Conservation (phyloP, 2,113 vertebrate species). For the Mustela nigripes region DNA sequence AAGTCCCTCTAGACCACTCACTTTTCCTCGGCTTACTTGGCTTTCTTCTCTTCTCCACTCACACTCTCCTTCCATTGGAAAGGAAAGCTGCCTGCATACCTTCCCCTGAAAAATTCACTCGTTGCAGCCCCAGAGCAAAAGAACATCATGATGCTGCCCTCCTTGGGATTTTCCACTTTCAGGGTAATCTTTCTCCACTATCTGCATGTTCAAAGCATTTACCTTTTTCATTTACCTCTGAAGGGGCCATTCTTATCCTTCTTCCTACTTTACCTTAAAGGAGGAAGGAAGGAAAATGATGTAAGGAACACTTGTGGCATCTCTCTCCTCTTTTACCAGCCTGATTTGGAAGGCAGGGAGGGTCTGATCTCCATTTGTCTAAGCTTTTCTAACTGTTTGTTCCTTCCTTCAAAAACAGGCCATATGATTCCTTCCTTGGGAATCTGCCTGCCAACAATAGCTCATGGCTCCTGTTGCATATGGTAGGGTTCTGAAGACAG, state of each 20-base stretch:
- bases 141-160: background rate
- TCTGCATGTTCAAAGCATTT: background rate
- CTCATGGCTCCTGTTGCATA: rapidly evolving
- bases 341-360: background rate
- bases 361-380: background rate
- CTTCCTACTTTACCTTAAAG: background rate
- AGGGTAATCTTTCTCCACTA: background rate
- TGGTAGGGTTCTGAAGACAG: background rate
- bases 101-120: background rate
- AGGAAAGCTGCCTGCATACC: background rate
- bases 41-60: background rate
- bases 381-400: background rate
- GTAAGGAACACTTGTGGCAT: background rate
- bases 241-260: background rate
- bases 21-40: background rate
- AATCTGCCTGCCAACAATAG: too few species aligned
- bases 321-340: background rate
- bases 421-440: rapidly evolving
- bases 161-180: background rate
- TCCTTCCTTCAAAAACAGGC: background rate
- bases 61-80: background rate
- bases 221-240: background rate
- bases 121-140: background rate
- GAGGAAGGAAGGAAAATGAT: background rate
- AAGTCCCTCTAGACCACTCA: background rate